Base-by-base conservation (phyloP, 2,888 invertebrate genomes). In the Andrena chrysosceles region DNA sequence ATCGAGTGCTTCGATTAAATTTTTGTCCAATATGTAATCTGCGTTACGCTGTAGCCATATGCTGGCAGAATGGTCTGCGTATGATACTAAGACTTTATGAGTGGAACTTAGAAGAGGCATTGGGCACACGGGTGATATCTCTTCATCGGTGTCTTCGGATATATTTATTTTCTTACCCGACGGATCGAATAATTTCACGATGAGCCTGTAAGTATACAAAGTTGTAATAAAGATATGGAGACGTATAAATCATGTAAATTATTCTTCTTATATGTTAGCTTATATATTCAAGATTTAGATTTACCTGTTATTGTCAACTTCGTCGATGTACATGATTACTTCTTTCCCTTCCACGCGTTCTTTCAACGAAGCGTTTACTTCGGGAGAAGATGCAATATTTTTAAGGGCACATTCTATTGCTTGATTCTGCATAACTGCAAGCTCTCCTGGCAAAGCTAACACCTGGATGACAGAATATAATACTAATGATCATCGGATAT, bases 181-280 rank as follows among this genome's bases (percentile, higher is more conserved):
- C 63, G 52, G 49, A 73, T 96, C 95, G 90, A 96, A 96, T 2
- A 97, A 93, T 2, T 96, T 96, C 74, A 97, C 95, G 74, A 96
- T 94, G 83, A 97, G 94, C 81, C 97, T 97, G 93, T 1, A 95
- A 85, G 42, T 16, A 16, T 1, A 4, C 49, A 84, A 69, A 13
- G 1, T 52, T n/a, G 62, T 78, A 81, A 77, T 2, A 85, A 64
- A 42, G 20, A 33, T 79, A 59, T 56, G 64, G 2, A 64, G n/a
- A 33, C 54, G 63, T 66, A 62, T 26, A 73, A 64, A 31, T 48
- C 75, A 81, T 16, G 69, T 75, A 16, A 64, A 29, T 5, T 56
- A 10, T 23, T 26, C 4, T 56, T 13, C 54, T 54, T 23, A 7
- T 3, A 20, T 8, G 3, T 54, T 54, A 54, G 2, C 13, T 42